Evolutionary conservation across 2,797 vertebrate species (phyloP).

Genomic region (Echeneis naucrates): DNA sequence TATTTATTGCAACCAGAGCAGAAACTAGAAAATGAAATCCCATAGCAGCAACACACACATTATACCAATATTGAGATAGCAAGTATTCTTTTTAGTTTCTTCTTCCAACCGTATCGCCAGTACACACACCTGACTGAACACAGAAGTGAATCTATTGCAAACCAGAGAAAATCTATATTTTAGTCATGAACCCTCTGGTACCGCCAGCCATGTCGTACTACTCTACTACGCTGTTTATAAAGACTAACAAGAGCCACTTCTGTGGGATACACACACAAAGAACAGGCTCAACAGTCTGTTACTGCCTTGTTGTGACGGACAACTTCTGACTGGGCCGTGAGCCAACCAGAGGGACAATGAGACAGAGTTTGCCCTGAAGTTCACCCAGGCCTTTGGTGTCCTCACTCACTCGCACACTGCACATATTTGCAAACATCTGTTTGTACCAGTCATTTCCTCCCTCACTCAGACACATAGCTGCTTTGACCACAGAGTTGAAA

Average conservation of each 20-base stretch:
- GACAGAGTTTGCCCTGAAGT: slow-evolving; percentile 47
- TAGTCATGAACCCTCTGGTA: too few species aligned
- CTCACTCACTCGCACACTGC: slow-evolving; percentile 10
- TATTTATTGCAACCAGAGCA: neutral
- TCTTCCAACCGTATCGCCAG: neutral
- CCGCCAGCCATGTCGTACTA: neutral
- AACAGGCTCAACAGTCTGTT: neutral
- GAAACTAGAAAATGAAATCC: neutral
- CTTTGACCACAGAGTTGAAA: slow-evolving; percentile 47
- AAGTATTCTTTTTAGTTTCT: neutral
- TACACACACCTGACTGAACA: too few species aligned
- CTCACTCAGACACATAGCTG: slow-evolving; percentile 43
- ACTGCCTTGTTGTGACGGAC: neutral
- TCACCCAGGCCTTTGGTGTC: slow-evolving; percentile 48
- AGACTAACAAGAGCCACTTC: slow-evolving; percentile 6
- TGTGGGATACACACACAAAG: neutral
- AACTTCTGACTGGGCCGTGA: slow-evolving; percentile 21
- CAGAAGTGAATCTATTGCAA: neutral
- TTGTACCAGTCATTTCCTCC: slow-evolving; percentile 21
- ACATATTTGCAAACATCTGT: slow-evolving; percentile 61
- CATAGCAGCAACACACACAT: neutral
- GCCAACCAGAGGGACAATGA: slow-evolving; percentile 43
- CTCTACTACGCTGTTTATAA: neutral
- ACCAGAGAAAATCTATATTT: too few species aligned
- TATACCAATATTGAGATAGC: neutral